A percentile compares a stretch with the other conserved stretches of the same genome.
phyloP scores from a whole-genome alignment of 2,113 vertebrate species.

The Rhinolophus ferrumequinum region DNA sequence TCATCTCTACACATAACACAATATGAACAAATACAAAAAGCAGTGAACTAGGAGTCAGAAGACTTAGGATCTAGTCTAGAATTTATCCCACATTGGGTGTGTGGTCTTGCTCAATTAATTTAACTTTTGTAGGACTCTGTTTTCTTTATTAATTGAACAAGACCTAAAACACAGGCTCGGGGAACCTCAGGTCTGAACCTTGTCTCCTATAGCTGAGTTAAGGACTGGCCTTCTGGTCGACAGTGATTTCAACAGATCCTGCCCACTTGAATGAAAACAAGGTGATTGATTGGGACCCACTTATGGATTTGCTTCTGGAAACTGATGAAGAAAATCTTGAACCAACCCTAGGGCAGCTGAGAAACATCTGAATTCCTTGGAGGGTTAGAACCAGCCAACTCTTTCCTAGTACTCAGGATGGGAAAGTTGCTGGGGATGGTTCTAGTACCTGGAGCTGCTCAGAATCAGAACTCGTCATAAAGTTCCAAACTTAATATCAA shows the following conservation, averaged over 20 bases:
- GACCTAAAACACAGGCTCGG: background rate
- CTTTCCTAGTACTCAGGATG: background rate
- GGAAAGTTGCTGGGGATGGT: background rate
- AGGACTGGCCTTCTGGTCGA: background rate
- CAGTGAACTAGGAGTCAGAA: background rate
- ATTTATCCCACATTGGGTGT: background rate
- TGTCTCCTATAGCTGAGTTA: background rate
- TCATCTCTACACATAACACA: background rate
- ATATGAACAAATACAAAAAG: conserved; percentile 11
- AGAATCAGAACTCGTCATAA: background rate
- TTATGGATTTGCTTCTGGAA: background rate
- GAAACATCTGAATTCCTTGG: background rate
- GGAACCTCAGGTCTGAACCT: background rate
- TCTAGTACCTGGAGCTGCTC: background rate
- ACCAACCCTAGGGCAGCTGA: background rate
- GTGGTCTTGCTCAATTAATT: background rate
- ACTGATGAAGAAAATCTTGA: background rate
- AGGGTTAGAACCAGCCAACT: background rate
- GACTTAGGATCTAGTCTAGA: background rate
- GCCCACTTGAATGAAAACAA: background rate
- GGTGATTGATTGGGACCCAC: background rate
- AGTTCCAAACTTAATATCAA: background rate
- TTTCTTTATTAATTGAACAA: background rate
- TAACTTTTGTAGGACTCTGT: background rate
- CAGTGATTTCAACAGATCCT: background rate